phyloP scores from a whole-genome alignment of 2,888 invertebrate species.

The Heterodera filipjevi region DNA sequence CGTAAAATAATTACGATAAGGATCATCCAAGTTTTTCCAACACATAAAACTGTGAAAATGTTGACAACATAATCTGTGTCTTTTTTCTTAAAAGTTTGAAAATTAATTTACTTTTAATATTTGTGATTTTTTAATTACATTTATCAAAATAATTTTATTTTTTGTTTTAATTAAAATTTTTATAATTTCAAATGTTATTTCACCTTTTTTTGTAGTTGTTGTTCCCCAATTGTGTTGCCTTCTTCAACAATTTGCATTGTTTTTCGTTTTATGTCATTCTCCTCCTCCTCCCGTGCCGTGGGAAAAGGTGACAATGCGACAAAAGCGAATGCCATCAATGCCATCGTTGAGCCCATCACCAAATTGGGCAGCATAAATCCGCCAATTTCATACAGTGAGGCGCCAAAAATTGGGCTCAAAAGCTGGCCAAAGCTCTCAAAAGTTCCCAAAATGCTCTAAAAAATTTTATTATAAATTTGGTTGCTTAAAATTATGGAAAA shows the following conservation, averaged over 20 bases:
- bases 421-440: constrained; percentile 22
- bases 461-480: too few relatives aligned
- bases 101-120: not conserved
- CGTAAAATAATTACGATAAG: not conserved
- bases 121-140: too few relatives aligned
- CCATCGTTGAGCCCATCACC: constrained; percentile 18
- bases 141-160: too few relatives aligned
- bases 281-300: not conserved
- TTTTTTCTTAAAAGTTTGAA: not conserved
- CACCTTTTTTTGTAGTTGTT: not conserved
- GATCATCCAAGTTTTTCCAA: constrained; percentile 17
- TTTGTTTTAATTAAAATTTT: too few relatives aligned
- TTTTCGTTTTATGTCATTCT: not conserved
- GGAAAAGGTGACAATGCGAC: not conserved
- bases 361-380: constrained; percentile 26
- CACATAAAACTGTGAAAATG: not conserved
- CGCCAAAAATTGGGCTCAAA: constrained; percentile 17
- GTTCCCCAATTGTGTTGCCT: not conserved
- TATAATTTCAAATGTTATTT: not conserved
- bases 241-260: not conserved
- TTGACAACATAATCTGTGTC: not conserved
- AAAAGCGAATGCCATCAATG: constrained; percentile 9
- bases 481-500: too few relatives aligned
- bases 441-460: constrained; percentile 19
- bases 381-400: constrained; percentile 16